Percentiles rank a stretch among this genome's conserved stretches.
Evolutionary conservation across 1,140 invertebrate genomes (phyloP).

Genomic region (Aradophagus sp.): DNA sequence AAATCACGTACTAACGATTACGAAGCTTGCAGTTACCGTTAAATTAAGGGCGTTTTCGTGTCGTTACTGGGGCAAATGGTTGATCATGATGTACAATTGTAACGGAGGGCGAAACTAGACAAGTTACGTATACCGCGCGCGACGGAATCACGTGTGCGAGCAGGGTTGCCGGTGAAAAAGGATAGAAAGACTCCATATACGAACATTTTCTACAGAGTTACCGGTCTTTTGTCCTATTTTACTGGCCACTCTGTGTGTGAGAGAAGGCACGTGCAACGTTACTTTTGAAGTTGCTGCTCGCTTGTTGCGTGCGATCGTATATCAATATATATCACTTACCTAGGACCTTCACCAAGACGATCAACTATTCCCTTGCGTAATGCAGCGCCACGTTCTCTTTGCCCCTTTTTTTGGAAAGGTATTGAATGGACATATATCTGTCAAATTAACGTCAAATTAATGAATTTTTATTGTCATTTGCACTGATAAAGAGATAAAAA

Average conservation of each 20-base stretch:
- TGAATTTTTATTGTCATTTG: too few relatives aligned
- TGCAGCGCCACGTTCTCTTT: conserved; percentile 30
- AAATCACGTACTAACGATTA: conserved; percentile 58
- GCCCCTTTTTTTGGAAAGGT: conserved; percentile 10
- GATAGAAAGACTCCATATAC: too few relatives aligned
- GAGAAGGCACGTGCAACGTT: conserved; percentile 53
- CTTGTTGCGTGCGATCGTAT: conserved; percentile 43
- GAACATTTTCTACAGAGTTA: too few relatives aligned
- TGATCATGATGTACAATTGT: conserved; percentile 57
- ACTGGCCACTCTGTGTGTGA: too few relatives aligned
- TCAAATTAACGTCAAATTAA: too few relatives aligned
- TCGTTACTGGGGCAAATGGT: conserved; percentile 59
- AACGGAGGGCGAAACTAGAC: conserved; percentile 48
- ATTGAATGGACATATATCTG: too few relatives aligned
- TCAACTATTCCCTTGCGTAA: conserved; percentile 53
- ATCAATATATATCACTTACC: conserved; percentile 63
- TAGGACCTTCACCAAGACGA: conserved; percentile 54
- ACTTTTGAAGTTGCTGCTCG: conserved; percentile 57
- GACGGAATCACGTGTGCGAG: conserved; percentile 57
- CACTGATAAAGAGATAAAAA: too few relatives aligned
- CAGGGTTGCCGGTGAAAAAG: too few relatives aligned
- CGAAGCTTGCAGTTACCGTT: conserved; percentile 52
- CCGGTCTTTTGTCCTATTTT: too few relatives aligned
- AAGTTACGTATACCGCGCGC: conserved; percentile 54
- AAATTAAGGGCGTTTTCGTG: conserved; percentile 60